phyloP scores from a whole-genome alignment of 37 sponge, comb jelly and placozoan species.

The Hexactinellida sp. region DNA sequence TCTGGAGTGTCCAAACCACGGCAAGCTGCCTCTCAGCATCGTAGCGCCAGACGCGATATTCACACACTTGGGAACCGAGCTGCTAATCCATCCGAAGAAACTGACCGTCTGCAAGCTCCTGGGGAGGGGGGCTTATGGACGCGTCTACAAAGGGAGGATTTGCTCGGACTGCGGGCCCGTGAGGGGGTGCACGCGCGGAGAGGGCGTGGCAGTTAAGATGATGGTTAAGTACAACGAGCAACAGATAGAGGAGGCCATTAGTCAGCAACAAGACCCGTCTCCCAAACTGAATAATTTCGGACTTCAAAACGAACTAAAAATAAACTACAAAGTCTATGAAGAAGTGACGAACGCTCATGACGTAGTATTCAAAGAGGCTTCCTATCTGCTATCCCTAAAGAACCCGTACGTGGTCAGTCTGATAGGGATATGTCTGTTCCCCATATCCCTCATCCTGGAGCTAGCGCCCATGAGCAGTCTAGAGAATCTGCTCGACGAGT shows the following conservation, averaged over 20 bases:
- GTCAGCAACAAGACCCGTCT: background rate
- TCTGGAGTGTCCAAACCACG: conserved; percentile 46
- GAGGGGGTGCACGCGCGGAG: background rate
- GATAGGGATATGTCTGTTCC: conserved; percentile 18
- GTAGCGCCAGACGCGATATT: conserved; percentile 58
- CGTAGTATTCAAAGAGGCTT: conserved; percentile 8
- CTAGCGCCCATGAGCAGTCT: conserved; percentile 59
- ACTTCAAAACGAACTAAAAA: background rate
- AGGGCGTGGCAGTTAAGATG: background rate
- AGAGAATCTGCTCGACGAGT: conserved; percentile 26
- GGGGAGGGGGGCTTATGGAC: conserved; percentile 6
- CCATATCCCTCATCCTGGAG: conserved; percentile 45
- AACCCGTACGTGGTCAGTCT: conserved; percentile 17
- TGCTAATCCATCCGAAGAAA: background rate
- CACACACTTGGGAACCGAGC: background rate
- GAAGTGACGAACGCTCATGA: conserved; percentile 3
- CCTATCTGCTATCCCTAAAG: conserved; percentile 8
- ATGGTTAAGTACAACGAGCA: background rate
- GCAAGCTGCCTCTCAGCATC: conserved; percentile 35
- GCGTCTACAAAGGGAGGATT: background rate
- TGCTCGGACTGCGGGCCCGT: background rate
- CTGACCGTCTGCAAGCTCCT: background rate
- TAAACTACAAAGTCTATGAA: conserved; percentile 4
- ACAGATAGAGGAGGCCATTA: background rate
- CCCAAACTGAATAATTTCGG: background rate